Percentiles rank a stretch among this genome's conserved stretches.
Conservation (phyloP, 1,140 invertebrate species). For the Gonatopus flavifemur region DNA sequence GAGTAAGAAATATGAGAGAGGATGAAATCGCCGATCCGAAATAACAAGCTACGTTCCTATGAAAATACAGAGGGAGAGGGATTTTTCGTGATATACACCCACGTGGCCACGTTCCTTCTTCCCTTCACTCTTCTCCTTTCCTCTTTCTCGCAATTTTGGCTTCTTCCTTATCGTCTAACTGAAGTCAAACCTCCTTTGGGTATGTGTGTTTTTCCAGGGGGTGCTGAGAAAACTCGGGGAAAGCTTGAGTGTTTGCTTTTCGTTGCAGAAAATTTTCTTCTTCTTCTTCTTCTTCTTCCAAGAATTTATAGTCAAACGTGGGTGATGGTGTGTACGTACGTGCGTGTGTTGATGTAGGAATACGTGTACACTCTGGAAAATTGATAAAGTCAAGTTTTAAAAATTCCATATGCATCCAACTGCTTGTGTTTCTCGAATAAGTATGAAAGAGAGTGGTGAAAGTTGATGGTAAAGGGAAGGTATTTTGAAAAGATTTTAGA, state of each 20-base stretch:
- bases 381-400: too few species aligned
- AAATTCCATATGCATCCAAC: too few species aligned
- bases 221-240: background rate
- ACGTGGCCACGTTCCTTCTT: background rate
- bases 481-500: too few species aligned
- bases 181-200: slow-evolving; percentile 8
- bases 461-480: too few species aligned
- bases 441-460: too few species aligned
- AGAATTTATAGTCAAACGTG: too few species aligned
- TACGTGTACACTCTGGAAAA: too few species aligned
- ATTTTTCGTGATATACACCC: background rate
- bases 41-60: slow-evolving; percentile 19
- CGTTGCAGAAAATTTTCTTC: too few species aligned
- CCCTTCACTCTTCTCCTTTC: background rate
- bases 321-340: too few species aligned
- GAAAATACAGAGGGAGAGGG: slow-evolving; percentile 15
- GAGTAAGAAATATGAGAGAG: background rate
- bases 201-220: slow-evolving; percentile 9
- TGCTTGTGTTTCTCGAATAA: too few species aligned
- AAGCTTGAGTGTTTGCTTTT: slow-evolving; percentile 8
- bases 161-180: slow-evolving; percentile 3
- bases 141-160: slow-evolving; percentile 15
- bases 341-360: too few species aligned
- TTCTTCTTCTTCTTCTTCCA: background rate
- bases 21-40: slow-evolving; percentile 2